phyloP scores from a whole-genome alignment of 2,113 vertebrate genomes.

The Anhinga rufa region DNA sequence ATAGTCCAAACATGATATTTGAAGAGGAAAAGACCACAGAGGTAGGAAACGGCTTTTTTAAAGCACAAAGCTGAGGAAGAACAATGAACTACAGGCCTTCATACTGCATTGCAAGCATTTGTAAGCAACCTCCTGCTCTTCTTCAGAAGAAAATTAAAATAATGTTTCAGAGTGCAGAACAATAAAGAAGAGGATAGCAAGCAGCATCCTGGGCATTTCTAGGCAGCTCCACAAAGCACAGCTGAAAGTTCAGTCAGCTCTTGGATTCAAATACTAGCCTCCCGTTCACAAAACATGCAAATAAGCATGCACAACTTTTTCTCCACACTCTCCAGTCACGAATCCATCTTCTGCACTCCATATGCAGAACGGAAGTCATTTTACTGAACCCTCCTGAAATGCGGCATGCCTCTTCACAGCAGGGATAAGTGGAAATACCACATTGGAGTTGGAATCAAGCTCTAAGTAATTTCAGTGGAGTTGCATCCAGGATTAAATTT shows the following conservation, averaged over 20 bases:
- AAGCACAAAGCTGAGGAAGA: constrained; percentile 37
- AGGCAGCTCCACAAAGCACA: constrained; percentile 20
- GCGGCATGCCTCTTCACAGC: not conserved
- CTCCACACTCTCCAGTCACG: not conserved
- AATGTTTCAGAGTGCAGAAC: not conserved
- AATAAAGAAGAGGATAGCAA: constrained; percentile 29
- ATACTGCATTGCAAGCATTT: not conserved
- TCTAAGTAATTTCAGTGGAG: not conserved
- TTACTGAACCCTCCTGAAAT: not conserved
- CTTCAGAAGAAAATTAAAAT: constrained; percentile 40
- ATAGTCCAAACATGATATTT: not conserved
- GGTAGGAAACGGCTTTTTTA: constrained; percentile 3
- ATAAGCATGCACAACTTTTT: not conserved
- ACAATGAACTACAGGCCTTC: constrained; percentile 9
- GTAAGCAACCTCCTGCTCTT: constrained; percentile 40
- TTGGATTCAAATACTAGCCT: not conserved
- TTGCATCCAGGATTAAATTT: not conserved
- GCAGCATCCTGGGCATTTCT: constrained; percentile 8
- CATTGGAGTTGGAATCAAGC: not conserved
- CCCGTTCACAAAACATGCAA: not conserved
- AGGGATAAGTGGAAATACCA: not conserved
- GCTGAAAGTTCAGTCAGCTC: constrained; percentile 6
- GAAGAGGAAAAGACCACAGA: not conserved
- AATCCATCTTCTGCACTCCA: not conserved
- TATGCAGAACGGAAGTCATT: not conserved